phyloP scores from a whole-genome alignment of 2,797 vertebrate species.

The Erpetoichthys calabaricus region DNA sequence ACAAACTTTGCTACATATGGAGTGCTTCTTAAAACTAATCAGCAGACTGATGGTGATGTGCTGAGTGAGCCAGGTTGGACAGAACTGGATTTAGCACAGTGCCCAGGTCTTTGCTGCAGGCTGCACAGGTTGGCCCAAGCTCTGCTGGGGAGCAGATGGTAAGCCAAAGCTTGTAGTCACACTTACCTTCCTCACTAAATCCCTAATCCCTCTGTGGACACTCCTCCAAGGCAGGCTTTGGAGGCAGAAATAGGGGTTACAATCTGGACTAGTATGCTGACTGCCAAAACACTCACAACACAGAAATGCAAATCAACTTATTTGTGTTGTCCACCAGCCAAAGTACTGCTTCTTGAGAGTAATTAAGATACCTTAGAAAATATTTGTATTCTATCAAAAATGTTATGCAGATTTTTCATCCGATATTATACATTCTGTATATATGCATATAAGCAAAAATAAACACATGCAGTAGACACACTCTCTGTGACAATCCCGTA shows the following conservation, averaged over 20 bases:
- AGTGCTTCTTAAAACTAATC: slow-evolving; percentile 96
- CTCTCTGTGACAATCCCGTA: not conserved
- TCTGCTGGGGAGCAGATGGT: slow-evolving; percentile 99
- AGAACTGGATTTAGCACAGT: slow-evolving; percentile 77
- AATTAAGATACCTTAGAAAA: slow-evolving; percentile 99
- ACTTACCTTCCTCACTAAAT: slow-evolving; percentile 99
- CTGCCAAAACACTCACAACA: slow-evolving; percentile 97
- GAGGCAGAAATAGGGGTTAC: slow-evolving; percentile 98
- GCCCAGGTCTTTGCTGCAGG: slow-evolving; percentile 98
- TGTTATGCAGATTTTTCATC: slow-evolving; percentile 25
- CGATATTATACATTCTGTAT: slow-evolving; percentile 10
- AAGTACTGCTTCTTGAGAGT: slow-evolving; percentile 80
- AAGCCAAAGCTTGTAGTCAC: slow-evolving; percentile 99
- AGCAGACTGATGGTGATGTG: slow-evolving; percentile 97
- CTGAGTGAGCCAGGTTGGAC: slow-evolving; percentile 82
- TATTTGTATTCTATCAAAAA: slow-evolving; percentile 58
- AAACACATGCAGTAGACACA: too few relatives aligned
- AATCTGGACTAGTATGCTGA: slow-evolving; percentile 89
- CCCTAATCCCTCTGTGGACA: slow-evolving; percentile 98
- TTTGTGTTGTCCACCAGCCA: slow-evolving; percentile 95
- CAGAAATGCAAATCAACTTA: slow-evolving; percentile 99
- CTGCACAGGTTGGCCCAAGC: slow-evolving; percentile 97
- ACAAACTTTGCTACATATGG: slow-evolving; percentile 97
- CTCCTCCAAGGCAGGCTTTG: slow-evolving; percentile 99
- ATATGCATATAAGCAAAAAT: not conserved